Evolutionary conservation across 2,113 vertebrate genomes (phyloP), one percentile per base, ranked within the genome.

Genomic region (Periophthalmus modestus): DNA sequence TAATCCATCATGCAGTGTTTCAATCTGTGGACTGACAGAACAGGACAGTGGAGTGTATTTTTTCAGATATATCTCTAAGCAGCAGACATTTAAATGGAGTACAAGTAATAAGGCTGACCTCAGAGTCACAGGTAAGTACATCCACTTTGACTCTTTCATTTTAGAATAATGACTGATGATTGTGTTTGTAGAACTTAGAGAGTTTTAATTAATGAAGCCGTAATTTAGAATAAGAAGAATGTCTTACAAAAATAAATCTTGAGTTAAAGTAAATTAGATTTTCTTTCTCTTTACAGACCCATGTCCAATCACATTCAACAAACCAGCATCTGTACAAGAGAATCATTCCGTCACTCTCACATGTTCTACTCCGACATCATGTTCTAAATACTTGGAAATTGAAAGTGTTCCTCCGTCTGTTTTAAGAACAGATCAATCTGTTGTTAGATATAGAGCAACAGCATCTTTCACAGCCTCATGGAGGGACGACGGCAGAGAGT

Each of bases 1-100:
- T 2, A 0, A 11, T 0, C 16, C 24, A 43, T 0, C 0, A 1
- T 88, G 73, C 61, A 33, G 52, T 24, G 66, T 93, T 81, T 21
- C 21, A 18, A 88, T 93, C 33, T 80, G 73, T 7, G 1, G 89
- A 59, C 78, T 93, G 47, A 79, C 0, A 0, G 81, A n/a, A 70
- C 21, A 0, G 0, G 93, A 93, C 84, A 87, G 43, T 7, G 93
- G 91, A 39, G 7, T 24, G 0, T 93, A 92, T 59, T 0, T 0
- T 0, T 85, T 92, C 46, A 89, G 91, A 75, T 83, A 7, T 69
- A 1, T 50, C 16, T 4, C 12, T 1, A 0, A 0, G 0, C 0
- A 0, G 0, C 0, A 0, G 2, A 0, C 0, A 0, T 0, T 0
- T 0, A 78, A 15, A 57, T 90, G 52, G 81, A 0, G 0, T 0